Base-by-base conservation (phyloP, 2,888 invertebrate genomes). In the Trichogramma evanescens region DNA sequence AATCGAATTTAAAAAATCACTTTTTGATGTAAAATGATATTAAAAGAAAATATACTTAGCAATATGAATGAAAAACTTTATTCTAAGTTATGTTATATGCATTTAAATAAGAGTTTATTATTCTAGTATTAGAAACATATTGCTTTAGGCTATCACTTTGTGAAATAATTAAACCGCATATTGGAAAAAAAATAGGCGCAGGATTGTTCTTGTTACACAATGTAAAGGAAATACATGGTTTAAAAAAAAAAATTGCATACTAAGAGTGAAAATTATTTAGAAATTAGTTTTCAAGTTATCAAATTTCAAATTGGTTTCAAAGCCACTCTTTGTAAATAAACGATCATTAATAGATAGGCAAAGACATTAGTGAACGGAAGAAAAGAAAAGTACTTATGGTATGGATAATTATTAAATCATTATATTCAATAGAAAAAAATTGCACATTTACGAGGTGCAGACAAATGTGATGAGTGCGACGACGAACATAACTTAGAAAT, bases 251-350 rank as follows among this genome's bases (percentile, higher is more conserved):
- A 26, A 26, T 26, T 26, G 26, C 26, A 64, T 68, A 72, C 68
- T 70, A 66, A 70, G 68, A 65, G 68, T 70, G 68, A 69, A 70
- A 66, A 56, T n/a, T n/a, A 45, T n/a, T n/a, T n/a, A 45, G n/a
- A 45, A 56, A 45, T 45, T n/a, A 45, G n/a, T 45, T n/a, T n/a
- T n/a, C 9, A n/a, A 45, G 9, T 45, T 9, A 45, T n/a, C 45
- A 45, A 45, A 45, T n/a, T 9, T n/a, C 26, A 26, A 26, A 26
- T 26, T 26, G 26, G 26, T 26, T 26, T 26, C 26, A 26, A 26
- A 70, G 70, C 64, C 66, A 72, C 63, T 67, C 73, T 74, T 74
- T 75, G 75, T 75, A 75, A 74, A 75, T 74, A 74, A 70, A 69
- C 65, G 66, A 69, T 69, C 66, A 69, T 65, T 67, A 65, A 68